Evolutionary conservation across 1,140 invertebrate species (phyloP).

Genomic region (Procambarus virginalis): DNA sequence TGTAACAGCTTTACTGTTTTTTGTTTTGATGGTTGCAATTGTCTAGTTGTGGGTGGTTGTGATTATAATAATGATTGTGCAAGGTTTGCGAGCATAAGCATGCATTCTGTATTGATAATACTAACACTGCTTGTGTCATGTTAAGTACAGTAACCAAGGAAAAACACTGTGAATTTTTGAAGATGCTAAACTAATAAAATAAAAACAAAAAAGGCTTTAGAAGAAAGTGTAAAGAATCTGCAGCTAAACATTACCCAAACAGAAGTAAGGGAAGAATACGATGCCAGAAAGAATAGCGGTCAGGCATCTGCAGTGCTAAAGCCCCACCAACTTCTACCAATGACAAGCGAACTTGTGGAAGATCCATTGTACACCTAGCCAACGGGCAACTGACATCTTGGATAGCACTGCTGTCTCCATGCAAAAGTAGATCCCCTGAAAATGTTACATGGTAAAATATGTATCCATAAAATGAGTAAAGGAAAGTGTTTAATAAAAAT

Average conservation of each 20-base stretch:
- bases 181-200: no score
- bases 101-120: no score
- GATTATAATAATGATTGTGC: no score
- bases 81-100: no score
- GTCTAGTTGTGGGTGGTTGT: no score
- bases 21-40: no score
- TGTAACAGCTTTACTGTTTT: no score
- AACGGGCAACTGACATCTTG: conserved; percentile 42
- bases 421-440: conserved; percentile 47
- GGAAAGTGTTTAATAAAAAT: neutral
- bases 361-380: conserved; percentile 51
- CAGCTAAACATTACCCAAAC: conserved; percentile 24
- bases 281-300: conserved; percentile 59
- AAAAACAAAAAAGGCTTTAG: no score
- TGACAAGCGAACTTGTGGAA: conserved; percentile 47
- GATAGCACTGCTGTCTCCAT: conserved; percentile 38
- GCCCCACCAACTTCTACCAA: conserved; percentile 41
- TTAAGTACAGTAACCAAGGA: no score
- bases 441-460: neutral
- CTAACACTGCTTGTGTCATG: no score
- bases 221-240: no score
- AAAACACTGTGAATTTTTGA: no score
- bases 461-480: neutral
- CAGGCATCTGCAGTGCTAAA: conserved; percentile 48
- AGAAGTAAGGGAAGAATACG: conserved; percentile 49